Base-by-base conservation (phyloP, 1,140 invertebrate species). In the Aphaenogaster rudis region DNA sequence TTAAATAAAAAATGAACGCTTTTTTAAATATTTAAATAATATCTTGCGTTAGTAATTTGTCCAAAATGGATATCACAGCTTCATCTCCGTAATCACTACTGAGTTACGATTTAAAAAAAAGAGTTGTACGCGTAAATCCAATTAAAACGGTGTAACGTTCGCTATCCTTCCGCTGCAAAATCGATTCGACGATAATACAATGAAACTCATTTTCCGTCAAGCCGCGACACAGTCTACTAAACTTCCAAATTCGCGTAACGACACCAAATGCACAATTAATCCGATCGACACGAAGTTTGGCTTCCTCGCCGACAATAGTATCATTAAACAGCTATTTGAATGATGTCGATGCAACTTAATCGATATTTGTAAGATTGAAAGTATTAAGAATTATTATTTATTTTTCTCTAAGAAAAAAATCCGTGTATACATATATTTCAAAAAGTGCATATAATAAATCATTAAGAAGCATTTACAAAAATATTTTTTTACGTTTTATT, bases 141-240 rank as follows among this genome's bases (percentile, higher is more conserved):
- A 74, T 84, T 50, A 76, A 84, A 63, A 48, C 80, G 2, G 67
- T 11, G 11, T 42, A 45, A 17, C 33, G 39, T 39, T 57, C 45
- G n/a, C 2, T 66, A 57, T 6, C 3, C 13, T 48, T n/a, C 5
- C 17, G 13, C 4, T 84, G 45, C 28, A 50, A 84, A 61, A 84
- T 84, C 69, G 57, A 84, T 76, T 76, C 4, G 17, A 61, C 36
- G 72, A 76, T 76, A 50, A 76, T 84, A 76, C 42, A 13, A 84
- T 50, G 15, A 61, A 82, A 84, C 42, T 76, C 54, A 50, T 82
- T 82, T 82, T 48, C 42, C 67, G 39, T 42, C 39, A 71, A 45
- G 21, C 54, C 15, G 13, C 28, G 45, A 50, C 45, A 84, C 57
- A 57, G 63, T 76, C 57, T 42, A 36, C 3, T 71, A 28, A 61